A percentile compares a stretch with the other conserved stretches of the same genome.
Evolutionary conservation across 2,113 vertebrate genomes (phyloP).

Genomic region (Odocoileus hemionus): DNA sequence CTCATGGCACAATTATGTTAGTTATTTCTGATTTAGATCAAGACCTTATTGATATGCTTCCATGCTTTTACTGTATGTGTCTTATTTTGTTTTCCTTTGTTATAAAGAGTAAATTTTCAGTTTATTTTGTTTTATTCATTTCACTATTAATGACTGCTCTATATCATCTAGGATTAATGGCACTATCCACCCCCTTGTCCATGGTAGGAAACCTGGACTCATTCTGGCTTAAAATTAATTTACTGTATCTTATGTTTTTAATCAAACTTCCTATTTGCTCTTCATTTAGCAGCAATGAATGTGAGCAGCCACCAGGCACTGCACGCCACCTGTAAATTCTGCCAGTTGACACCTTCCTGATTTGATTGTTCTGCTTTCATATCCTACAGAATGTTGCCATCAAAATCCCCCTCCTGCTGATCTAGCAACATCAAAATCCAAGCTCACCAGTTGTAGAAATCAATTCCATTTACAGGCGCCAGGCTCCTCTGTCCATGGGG

Average conservation of each 20-base stretch:
- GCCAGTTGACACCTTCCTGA: background rate
- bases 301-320: background rate
- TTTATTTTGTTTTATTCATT: conserved; percentile 11
- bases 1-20: background rate
- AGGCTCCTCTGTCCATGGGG: background rate
- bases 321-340: background rate
- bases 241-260: background rate
- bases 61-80: background rate
- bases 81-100: conserved; percentile 6
- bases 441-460: background rate
- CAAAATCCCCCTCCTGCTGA: background rate
- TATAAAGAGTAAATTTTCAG: background rate
- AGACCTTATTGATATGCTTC: background rate
- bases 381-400: background rate
- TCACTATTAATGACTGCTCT: background rate
- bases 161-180: background rate
- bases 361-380: background rate
- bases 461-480: background rate
- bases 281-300: background rate
- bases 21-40: background rate
- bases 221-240: background rate
- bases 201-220: background rate
- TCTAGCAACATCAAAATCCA: background rate
- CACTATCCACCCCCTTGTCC: background rate
- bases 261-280: background rate